Percentiles rank a stretch among this genome's conserved stretches.
Evolutionary conservation across 2,888 invertebrate species (phyloP).

Genomic region (Blastobasis lacticolella): DNA sequence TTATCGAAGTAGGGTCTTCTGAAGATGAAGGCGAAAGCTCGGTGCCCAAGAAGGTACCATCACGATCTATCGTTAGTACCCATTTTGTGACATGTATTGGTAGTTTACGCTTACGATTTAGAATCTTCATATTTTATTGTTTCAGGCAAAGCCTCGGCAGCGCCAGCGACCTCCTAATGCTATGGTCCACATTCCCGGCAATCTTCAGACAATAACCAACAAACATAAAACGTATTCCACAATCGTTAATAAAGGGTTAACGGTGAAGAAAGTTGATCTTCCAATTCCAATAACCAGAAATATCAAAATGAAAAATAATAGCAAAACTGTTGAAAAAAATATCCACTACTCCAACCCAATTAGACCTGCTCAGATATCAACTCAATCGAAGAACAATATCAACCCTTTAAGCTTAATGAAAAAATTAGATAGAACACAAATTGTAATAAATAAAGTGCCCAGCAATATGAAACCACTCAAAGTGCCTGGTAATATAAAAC

Average conservation of each 20-base stretch:
- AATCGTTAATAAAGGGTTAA: neutral
- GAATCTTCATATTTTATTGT: slow-evolving; percentile 4
- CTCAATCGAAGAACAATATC: slow-evolving; percentile 15
- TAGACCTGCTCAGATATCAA: neutral
- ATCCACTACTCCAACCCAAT: too few relatives aligned
- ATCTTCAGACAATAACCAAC: slow-evolving; percentile 26
- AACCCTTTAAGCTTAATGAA: slow-evolving; percentile 24
- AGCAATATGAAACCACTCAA: too few relatives aligned
- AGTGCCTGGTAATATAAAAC: too few relatives aligned
- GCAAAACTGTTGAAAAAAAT: too few relatives aligned
- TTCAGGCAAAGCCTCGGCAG: slow-evolving; percentile 41
- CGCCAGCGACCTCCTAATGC: slow-evolving; percentile 29
- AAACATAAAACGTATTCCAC: slow-evolving; percentile 25
- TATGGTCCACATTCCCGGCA: slow-evolving; percentile 59
- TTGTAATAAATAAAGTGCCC: slow-evolving; percentile 17
- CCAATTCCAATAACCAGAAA: too few relatives aligned
- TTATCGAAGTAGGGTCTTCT: slow-evolving; percentile 64
- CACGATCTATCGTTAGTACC: slow-evolving; percentile 1
- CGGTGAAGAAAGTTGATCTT: too few relatives aligned
- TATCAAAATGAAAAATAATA: too few relatives aligned
- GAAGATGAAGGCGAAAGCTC: slow-evolving; percentile 47
- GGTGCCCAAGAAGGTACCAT: slow-evolving; percentile 48
- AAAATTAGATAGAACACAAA: slow-evolving; percentile 14
- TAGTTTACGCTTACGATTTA: too few relatives aligned
- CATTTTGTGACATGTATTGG: too few relatives aligned